Conservation (phyloP, 2,113 vertebrate genomes). For the Caranx ignobilis region DNA sequence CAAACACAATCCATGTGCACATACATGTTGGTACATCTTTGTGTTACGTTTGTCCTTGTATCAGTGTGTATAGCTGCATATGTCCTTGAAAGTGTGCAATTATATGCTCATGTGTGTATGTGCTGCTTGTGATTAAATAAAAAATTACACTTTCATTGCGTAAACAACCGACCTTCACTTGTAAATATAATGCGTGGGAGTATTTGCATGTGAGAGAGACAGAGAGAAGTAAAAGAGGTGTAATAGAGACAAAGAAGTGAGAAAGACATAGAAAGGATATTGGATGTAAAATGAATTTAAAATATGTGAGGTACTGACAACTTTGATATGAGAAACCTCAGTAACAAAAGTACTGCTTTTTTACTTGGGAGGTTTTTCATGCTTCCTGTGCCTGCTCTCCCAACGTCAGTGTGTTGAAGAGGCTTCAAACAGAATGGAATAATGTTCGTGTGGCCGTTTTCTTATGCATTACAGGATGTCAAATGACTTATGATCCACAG, state of each 20-base stretch:
- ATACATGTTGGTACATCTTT: not conserved
- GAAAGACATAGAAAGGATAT: conserved; percentile 25
- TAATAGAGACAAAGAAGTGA: conserved; percentile 10
- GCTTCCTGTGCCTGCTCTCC: conserved; percentile 9
- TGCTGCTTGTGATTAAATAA: conserved; percentile 10
- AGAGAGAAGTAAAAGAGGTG: not conserved
- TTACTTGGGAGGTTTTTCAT: not conserved
- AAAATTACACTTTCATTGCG: not conserved
- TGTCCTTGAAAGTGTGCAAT: not conserved
- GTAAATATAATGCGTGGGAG: not conserved
- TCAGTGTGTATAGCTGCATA: not conserved
- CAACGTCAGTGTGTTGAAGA: conserved; percentile 9
- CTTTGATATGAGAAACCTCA: conserved; percentile 17
- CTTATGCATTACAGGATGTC: conserved; percentile 11
- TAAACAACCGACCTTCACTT: conserved; percentile 1
- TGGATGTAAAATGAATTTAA: conserved; percentile 29
- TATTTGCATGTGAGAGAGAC: not conserved
- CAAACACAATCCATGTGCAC: not conserved
- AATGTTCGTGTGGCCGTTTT: conserved; percentile 12
- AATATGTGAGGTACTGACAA: conserved; percentile 21
- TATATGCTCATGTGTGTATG: not conserved
- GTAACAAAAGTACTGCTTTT: not conserved
- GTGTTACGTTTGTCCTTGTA: not conserved
- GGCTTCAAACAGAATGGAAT: not conserved
- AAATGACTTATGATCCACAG: conserved; percentile 44